Evolutionary conservation across 2,888 invertebrate genomes (phyloP), one percentile per base, ranked within the genome.

Genomic region (Drepana falcataria): DNA sequence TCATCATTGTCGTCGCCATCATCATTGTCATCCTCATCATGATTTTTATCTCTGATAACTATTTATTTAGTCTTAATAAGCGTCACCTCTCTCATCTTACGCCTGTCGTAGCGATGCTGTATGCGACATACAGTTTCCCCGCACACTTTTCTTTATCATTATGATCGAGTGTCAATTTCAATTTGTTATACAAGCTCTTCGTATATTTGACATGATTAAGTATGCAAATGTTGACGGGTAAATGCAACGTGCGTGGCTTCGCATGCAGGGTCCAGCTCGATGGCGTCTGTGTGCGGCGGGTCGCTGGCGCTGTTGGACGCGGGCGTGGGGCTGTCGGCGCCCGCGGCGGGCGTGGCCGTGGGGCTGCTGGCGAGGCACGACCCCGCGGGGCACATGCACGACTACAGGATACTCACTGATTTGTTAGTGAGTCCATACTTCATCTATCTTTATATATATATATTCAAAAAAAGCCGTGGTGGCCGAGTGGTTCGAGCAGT

Each of bases 201-300:
- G 21, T 21, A 21, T 21, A 21, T 21, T 21, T 21, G 21, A 21
- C 21, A 21, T 21, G 21, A 21, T 21, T 21, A 21, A 21, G 21
- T 21, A 21, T 21, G 21, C 21, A 21, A 21, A 21, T 21, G 21
- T 21, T 21, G 21, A 21, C 21, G 21, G 21, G 21, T 21, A 21
- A 21, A 21, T 21, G 21, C 21, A 21, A 21, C 0, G 21, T 21
- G 21, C 7, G 1, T 35, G 6, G 52, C n/a, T 35, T 0, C 33
- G 5, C 35, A 2, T 34, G 35, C 35, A 95, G 97, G 98, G 0
- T 99, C 99, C 0, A 99, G 99, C 55, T 99, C 99, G 0, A 99
- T 99, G 99, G 99, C 99, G 33, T 96, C 98, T 33, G 95, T 99
- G 3, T 99, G 99, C 86, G 99, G 96, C 0, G 99, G 99, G 0